Conservation (phyloP, 2,113 vertebrate genomes). For the Coracopsis vasa region DNA sequence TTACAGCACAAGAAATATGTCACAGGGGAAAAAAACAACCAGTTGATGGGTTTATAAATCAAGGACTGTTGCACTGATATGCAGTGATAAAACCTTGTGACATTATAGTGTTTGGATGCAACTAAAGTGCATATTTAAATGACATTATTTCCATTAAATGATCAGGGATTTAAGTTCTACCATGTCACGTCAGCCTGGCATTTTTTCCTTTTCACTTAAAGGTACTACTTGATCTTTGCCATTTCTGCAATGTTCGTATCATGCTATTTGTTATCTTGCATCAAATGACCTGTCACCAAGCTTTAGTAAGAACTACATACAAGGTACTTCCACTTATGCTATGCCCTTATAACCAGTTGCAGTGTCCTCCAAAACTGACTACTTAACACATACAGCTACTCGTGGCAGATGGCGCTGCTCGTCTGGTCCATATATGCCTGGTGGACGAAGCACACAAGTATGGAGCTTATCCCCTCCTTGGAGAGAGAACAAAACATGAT, state of each 20-base stretch:
- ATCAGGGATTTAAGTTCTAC: neutral
- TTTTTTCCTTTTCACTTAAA: neutral
- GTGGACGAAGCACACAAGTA: constrained; percentile 88
- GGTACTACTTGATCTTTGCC: neutral
- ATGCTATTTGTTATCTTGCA: neutral
- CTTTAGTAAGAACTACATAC: neutral
- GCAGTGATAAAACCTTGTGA: neutral
- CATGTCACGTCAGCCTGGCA: neutral
- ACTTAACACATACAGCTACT: constrained; percentile 78
- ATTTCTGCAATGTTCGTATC: neutral
- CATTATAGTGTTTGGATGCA: neutral
- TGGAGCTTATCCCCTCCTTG: constrained; percentile 82
- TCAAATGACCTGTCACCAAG: neutral
- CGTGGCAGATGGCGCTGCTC: constrained; percentile 88
- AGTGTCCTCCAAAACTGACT: constrained; percentile 18
- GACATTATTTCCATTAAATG: accelerated
- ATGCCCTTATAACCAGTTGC: constrained; percentile 6
- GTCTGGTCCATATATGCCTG: constrained; percentile 91
- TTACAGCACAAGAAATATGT: neutral
- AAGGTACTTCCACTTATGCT: neutral
- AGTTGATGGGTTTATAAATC: neutral
- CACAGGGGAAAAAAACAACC: neutral
- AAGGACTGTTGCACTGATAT: neutral
- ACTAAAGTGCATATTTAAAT: neutral
- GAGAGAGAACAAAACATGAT: neutral